Percentiles rank a stretch among this genome's conserved stretches.
phyloP scores from a whole-genome alignment of 2,797 vertebrate species.

The Limosa lapponica region DNA sequence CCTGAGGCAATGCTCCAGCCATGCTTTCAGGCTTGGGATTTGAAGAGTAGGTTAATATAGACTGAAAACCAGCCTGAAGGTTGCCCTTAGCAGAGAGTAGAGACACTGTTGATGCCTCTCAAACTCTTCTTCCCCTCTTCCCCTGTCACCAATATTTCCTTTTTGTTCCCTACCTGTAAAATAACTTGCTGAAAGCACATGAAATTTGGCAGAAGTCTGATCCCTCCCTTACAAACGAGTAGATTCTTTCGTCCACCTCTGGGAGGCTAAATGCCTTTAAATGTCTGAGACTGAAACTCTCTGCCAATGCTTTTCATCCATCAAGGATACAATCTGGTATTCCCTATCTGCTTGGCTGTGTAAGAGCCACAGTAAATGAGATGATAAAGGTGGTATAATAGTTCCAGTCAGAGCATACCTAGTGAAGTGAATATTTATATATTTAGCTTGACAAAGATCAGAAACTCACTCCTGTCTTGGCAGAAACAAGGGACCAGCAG shows the following conservation, averaged over 20 bases:
- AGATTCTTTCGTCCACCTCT: not conserved
- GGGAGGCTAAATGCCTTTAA: not conserved
- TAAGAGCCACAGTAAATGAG: not conserved
- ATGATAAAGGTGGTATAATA: not conserved
- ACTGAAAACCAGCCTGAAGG: not conserved
- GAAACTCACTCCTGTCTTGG: not conserved
- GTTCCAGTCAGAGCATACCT: not conserved
- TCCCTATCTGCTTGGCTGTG: not conserved
- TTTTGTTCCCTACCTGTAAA: not conserved
- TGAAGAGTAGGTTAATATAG: not conserved
- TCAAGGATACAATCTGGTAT: not conserved
- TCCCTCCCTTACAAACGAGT: not conserved
- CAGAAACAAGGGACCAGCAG: constrained; percentile 8
- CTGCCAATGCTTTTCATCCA: not conserved
- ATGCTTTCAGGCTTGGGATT: not conserved
- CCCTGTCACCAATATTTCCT: not conserved
- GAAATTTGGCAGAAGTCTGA: not conserved
- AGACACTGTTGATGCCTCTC: not conserved
- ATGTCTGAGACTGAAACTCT: not conserved
- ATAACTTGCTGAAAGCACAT: not conserved
- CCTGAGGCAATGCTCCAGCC: not conserved
- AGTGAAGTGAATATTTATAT: not conserved
- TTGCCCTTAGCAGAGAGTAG: not conserved
- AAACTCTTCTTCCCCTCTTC: not conserved
- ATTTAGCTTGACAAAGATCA: not conserved